Evolutionary conservation across 1,140 invertebrate species (phyloP), one percentile per base, ranked within the genome.

Genomic region (Lepidurus arcticus): DNA sequence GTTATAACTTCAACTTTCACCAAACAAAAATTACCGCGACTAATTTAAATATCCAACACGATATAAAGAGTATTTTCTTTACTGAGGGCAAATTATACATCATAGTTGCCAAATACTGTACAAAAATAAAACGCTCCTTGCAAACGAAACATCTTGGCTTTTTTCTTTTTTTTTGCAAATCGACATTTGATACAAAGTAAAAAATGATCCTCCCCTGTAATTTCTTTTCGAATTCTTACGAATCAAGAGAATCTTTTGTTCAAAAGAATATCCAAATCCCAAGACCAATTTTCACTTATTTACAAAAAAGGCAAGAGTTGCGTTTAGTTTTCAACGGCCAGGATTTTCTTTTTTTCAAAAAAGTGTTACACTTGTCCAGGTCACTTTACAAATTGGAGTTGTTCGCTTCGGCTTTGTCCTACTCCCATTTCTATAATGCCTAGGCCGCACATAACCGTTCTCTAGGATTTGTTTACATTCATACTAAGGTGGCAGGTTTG

Each of bases 401-500:
- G 16, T 65, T 13, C 21, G 16, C 53, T 6, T 65, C 53, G 13
- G 21, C 16, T 65, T 65, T 65, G 53, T 65, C 53, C 9, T 65
- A 21, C 21, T 65, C 53, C 13, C 53, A 65, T 65, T 65, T 65
- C 21, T 34, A 34, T 34, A 34, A 34, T 34, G 34, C 34, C 34
- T 34, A 34, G 0, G 34, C 34, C 34, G 3, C 34, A 34, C 34
- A 34, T 34, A 34, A 34, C 34, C 34, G 34, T 34, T 34, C 34
- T 34, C 34, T 34, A 34, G 34, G 34, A 34, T 34, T 34, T 34
- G 34, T 34, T 34, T 34, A 34, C 34, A 34, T 34, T 34, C 34
- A 65, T 65, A 53, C 44, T 21, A 53, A 76, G 13, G 76, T 45
- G 10, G 76, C 44, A 76, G 76, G 47, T 53, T 45, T 45, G 7